Evolutionary conservation across 2,113 vertebrate species (phyloP).

Genomic region (Oxyruncus cristatus): DNA sequence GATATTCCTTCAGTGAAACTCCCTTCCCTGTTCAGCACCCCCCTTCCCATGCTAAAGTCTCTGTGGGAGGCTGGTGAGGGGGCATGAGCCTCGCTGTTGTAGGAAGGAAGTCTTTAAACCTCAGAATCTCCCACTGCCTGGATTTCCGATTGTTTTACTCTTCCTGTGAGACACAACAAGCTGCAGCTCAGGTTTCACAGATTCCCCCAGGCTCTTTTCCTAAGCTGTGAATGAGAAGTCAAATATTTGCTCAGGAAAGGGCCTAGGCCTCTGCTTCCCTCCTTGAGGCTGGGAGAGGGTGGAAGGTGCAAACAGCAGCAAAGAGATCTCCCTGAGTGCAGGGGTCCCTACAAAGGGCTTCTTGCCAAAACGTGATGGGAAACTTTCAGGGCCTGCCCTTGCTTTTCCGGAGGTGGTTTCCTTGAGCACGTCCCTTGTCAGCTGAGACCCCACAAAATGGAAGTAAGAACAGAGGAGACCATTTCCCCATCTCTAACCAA

Average conservation of each 20-base stretch:
- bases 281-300: not conserved
- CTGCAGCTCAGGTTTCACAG: not conserved
- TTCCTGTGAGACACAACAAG: not conserved
- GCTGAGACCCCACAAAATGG: not conserved
- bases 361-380: not conserved
- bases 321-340: not conserved
- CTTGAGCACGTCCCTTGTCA: fast-evolving
- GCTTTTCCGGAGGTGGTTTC: not conserved
- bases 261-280: not conserved
- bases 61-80: not conserved
- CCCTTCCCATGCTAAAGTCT: not conserved
- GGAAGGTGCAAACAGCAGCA: not conserved
- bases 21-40: not conserved
- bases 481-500: not conserved
- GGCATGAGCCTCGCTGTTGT: fast-evolving
- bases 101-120: not conserved
- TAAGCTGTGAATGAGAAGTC: not conserved
- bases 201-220: not conserved
- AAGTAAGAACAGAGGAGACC: not conserved
- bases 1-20: not conserved
- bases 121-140: not conserved
- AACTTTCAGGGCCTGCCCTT: not conserved
- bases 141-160: not conserved
- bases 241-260: not conserved
- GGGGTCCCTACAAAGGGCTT: not conserved